Conservation (phyloP, 2,888 invertebrate species). For the Melanostoma scalare region DNA sequence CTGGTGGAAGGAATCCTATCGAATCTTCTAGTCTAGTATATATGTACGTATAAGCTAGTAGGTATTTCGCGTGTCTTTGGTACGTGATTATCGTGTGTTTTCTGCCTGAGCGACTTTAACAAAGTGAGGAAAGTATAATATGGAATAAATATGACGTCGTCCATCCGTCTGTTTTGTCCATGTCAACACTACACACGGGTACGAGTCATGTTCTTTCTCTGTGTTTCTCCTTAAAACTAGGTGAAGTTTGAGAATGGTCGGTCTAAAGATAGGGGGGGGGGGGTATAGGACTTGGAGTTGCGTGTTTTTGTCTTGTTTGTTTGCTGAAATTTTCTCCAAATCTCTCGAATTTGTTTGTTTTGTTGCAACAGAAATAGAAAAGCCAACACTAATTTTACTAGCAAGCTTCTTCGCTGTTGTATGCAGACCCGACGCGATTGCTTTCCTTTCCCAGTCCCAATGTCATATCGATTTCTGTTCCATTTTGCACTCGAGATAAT, state of each 20-base stretch:
- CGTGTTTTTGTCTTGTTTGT: not conserved
- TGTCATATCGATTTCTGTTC: constrained; percentile 65
- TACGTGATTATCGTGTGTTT: constrained; percentile 71
- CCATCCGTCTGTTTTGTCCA: constrained; percentile 37
- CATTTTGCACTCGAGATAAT: constrained; percentile 61
- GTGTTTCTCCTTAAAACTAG: not conserved
- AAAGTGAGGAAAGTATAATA: constrained; percentile 46
- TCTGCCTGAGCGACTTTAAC: constrained; percentile 61
- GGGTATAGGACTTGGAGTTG: not conserved
- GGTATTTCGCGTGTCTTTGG: constrained; percentile 60
- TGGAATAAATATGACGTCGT: constrained; percentile 47
- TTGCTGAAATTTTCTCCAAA: too few species aligned
- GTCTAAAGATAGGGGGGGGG: not conserved
- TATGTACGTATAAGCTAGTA: constrained; percentile 8
- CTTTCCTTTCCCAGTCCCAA: constrained; percentile 18
- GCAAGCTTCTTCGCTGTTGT: not conserved
- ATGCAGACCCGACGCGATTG: not conserved
- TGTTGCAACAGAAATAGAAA: not conserved
- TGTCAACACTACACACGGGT: constrained; percentile 2
- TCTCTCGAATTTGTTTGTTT: too few species aligned
- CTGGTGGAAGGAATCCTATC: not conserved
- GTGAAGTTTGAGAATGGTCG: constrained; percentile 7
- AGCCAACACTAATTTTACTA: constrained; percentile 30
- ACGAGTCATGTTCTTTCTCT: constrained; percentile 21
- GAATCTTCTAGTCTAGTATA: not conserved